A percentile compares a stretch with the other conserved stretches of the same genome.
phyloP scores from a whole-genome alignment of 2,888 invertebrate genomes.

The Microctonus hyperodae region DNA sequence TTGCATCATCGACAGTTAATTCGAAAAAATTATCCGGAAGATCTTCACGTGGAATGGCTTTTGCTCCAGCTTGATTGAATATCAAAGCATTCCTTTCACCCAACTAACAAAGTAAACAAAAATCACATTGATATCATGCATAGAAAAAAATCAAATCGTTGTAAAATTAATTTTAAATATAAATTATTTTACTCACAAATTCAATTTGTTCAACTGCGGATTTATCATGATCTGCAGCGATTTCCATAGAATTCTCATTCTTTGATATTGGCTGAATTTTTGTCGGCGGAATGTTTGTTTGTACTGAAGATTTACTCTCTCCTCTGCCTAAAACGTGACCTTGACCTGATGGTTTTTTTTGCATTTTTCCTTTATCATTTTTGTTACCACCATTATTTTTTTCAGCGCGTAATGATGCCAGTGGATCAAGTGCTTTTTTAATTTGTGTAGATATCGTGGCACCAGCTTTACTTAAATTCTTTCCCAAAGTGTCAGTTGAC shows the following conservation, averaged over 20 bases:
- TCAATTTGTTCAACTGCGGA: slow-evolving; percentile 56
- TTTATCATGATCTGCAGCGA: not conserved
- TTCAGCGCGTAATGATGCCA: slow-evolving; percentile 22
- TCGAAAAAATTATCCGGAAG: slow-evolving; percentile 90
- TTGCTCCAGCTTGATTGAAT: slow-evolving; percentile 70
- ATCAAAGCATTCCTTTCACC: slow-evolving; percentile 79
- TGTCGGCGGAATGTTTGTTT: slow-evolving; percentile 10
- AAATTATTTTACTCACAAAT: slow-evolving; percentile 56
- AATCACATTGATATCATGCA: not conserved
- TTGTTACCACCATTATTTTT: slow-evolving; percentile 17
- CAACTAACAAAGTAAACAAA: slow-evolving; percentile 65
- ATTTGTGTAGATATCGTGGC: slow-evolving; percentile 22
- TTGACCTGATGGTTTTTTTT: slow-evolving; percentile 16
- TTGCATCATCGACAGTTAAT: slow-evolving; percentile 82
- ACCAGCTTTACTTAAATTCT: slow-evolving; percentile 25
- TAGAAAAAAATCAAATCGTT: not conserved
- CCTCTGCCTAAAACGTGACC: slow-evolving; percentile 27
- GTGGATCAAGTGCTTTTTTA: slow-evolving; percentile 31
- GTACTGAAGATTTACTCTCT: not conserved
- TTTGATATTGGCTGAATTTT: slow-evolving; percentile 2
- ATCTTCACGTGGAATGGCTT: slow-evolving; percentile 71
- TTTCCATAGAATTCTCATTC: slow-evolving; percentile 10
- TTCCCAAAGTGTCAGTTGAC: slow-evolving; percentile 36
- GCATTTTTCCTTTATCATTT: slow-evolving; percentile 8
- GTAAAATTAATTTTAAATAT: not conserved